Conservation (phyloP, 2,888 invertebrate species). For the Alsophila aescularia region DNA sequence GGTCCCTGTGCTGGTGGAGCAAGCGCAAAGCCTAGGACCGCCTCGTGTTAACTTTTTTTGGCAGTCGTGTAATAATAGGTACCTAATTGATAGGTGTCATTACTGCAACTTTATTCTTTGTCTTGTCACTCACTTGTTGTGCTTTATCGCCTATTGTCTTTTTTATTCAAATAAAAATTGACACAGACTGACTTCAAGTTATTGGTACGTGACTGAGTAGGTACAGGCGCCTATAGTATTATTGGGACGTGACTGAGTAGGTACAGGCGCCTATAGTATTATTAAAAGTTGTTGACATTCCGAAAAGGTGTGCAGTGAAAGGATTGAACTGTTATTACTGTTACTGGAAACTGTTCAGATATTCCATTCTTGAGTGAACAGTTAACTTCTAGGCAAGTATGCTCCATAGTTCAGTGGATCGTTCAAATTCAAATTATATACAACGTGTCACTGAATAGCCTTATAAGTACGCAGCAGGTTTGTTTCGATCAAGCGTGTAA, state of each 20-base stretch:
- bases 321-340: not conserved
- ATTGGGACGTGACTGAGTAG: constrained; percentile 51
- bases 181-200: constrained; percentile 17
- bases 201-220: constrained; percentile 58
- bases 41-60: no score
- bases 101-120: constrained; percentile 6
- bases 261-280: constrained; percentile 34
- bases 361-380: no score
- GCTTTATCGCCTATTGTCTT: constrained; percentile 74
- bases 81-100: not conserved
- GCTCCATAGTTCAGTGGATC: no score
- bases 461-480: no score
- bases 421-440: no score
- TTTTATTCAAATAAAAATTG: constrained; percentile 44
- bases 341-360: not conserved
- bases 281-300: constrained; percentile 39
- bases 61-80: no score
- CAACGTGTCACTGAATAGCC: no score
- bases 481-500: no score
- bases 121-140: constrained; percentile 30
- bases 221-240: constrained; percentile 34
- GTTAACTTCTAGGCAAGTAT: no score
- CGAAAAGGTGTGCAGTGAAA: constrained; percentile 40
- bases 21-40: no score
- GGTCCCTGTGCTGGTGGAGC: no score